Base-by-base conservation (phyloP, 2,113 vertebrate genomes). In the Acrocephalus kingi region DNA sequence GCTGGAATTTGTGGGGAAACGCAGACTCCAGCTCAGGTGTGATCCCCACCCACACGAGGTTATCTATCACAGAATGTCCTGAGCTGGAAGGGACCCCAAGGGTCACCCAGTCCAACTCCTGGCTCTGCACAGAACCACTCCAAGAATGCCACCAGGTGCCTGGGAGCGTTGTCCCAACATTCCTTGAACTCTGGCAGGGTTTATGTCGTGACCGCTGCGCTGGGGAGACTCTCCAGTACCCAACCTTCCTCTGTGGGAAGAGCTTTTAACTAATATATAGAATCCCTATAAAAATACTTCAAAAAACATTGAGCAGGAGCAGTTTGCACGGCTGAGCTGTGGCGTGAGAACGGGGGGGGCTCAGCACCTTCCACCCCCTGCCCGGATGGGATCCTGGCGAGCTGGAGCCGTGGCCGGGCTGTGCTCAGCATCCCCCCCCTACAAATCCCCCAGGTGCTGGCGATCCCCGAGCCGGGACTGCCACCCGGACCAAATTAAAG, bases 331-430 rank as follows among this genome's bases (percentile, higher is more conserved):
- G 48, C 23, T 0, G 7, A 55, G 45, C 46, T 16, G 25, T 5
- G 21, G 15, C 18, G 13, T 3, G 16, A 89, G 22, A 37, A 45
- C 31, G 0, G n/a, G 19, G 27, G 14, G 6, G 35, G 13, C 51
- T 75, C 78, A 75, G 45, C 48, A 59, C 25, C 85, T 33, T 78
- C 25, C 43, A 9, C 4, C 7, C 15, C 0, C 15, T 8, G 28
- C 31, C 61, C 14, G 51, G 43, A 8, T 7, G 2, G 3, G 31
- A 21, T 12, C 41, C 33, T 9, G 22, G 9, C 1, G 11, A 69
- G 28, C 1, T 2, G 13, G 15, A 43, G 9, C 17, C 0, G 0
- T 0, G 15, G 13, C 45, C 13, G 1, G 52, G 67, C 19, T 31
- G 35, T 3, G 4, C n/a, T 41, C 45, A 24, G 82, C 45, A 3